Evolutionary conservation across 2,888 invertebrate species (phyloP).

Genomic region (Achlya flavicornis): DNA sequence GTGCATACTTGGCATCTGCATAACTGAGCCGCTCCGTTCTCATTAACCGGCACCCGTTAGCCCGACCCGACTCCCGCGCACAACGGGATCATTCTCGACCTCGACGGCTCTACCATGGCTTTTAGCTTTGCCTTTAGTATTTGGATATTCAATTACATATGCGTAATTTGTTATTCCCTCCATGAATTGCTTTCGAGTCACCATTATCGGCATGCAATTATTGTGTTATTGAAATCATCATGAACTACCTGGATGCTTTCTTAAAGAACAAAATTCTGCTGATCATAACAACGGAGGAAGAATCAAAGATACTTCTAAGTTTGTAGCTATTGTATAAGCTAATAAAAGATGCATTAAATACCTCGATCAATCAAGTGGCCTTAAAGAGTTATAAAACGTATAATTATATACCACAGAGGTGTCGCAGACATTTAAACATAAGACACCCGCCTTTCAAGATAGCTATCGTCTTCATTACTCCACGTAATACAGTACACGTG

Average conservation of each 20-base stretch:
- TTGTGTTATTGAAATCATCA: too few relatives aligned
- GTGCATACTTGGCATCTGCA: slow-evolving; percentile 61
- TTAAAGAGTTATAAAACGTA: neutral
- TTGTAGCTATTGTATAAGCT: neutral
- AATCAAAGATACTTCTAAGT: neutral
- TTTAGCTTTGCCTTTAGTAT: slow-evolving; percentile 36
- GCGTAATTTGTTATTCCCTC: neutral
- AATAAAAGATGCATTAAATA: neutral
- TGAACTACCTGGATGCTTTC: too few relatives aligned
- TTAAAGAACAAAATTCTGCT: neutral
- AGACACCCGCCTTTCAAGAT: neutral
- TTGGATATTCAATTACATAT: slow-evolving; percentile 43
- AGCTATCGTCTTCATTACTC: neutral
- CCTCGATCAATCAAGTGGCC: neutral
- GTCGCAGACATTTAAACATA: neutral
- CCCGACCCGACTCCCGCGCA: slow-evolving; percentile 66
- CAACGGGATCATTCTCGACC: slow-evolving; percentile 56
- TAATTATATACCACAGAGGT: neutral
- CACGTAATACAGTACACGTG: slow-evolving; percentile 18
- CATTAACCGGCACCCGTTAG: slow-evolving; percentile 78
- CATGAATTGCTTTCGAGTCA: too few relatives aligned
- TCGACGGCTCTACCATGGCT: slow-evolving; percentile 17
- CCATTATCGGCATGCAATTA: too few relatives aligned
- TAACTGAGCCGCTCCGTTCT: slow-evolving; percentile 77
- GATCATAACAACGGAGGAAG: neutral